These are phyloP conservation scores for Australoheros facetus DNA, from an alignment of 2,797 vertebrate genomes.

Conservation along the genomic window DNA sequence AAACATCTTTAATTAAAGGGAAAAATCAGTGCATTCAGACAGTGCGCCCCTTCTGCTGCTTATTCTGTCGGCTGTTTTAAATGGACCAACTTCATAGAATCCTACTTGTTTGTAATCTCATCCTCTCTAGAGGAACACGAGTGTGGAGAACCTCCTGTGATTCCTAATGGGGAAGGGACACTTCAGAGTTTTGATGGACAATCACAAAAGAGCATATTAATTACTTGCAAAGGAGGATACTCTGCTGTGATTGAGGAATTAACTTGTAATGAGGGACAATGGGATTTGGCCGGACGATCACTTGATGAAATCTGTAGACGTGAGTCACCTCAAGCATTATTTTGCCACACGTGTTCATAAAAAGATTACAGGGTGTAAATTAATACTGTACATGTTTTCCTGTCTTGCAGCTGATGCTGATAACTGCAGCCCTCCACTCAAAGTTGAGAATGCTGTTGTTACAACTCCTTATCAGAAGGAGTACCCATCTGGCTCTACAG, in stretches of 20 bases:
- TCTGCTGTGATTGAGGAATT: fast-evolving
- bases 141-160: slow-evolving; percentile 51
- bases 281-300: not conserved
- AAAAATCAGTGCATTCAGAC: not conserved
- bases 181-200: no score
- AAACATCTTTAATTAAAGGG: not conserved
- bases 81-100: not conserved
- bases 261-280: slow-evolving; percentile 27
- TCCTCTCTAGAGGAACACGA: slow-evolving; percentile 2
- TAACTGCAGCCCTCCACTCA: slow-evolving; percentile 27
- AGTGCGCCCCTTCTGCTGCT: not conserved
- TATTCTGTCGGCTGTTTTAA: not conserved
- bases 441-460: slow-evolving; percentile 49
- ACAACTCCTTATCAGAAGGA: no score
- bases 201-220: fast-evolving
- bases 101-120: not conserved
- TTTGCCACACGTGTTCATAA: not conserved
- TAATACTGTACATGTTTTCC: not conserved
- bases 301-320: slow-evolving; percentile 39
- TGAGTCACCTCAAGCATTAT: slow-evolving; percentile 23
- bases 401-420: slow-evolving; percentile 10
- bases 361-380: not conserved
- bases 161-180: slow-evolving; percentile 4
- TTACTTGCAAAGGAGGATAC: slow-evolving; percentile 41
- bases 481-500: no score